Evolutionary conservation across 2,113 vertebrate species (phyloP).

Genomic region (Microtus montanus): DNA sequence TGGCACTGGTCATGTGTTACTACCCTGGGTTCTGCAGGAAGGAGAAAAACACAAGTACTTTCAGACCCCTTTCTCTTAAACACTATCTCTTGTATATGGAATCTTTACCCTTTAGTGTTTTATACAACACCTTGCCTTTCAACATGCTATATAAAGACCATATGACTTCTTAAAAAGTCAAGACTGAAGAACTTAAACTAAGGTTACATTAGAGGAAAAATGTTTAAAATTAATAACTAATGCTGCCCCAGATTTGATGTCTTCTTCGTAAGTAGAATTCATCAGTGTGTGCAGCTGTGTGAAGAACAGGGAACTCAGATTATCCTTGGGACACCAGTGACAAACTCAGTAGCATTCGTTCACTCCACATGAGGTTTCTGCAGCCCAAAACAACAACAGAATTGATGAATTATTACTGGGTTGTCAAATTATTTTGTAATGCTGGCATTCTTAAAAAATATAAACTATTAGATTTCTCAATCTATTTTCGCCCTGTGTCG

Average conservation of each 20-base stretch:
- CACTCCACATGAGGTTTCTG: conserved; percentile 13
- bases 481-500: not conserved
- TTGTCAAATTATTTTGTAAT: not conserved
- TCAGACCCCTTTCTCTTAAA: not conserved
- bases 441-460: not conserved
- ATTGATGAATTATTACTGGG: not conserved
- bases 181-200: conserved; percentile 16
- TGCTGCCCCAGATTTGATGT: not conserved
- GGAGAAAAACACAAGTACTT: not conserved
- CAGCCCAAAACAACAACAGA: not conserved
- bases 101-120: conserved; percentile 21
- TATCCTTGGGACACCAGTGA: not conserved
- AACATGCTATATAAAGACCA: not conserved
- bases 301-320: not conserved
- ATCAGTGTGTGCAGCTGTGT: not conserved
- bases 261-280: not conserved
- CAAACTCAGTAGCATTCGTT: not conserved
- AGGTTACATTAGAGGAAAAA: not conserved
- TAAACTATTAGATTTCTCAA: not conserved
- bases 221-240: not conserved
- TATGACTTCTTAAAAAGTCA: not conserved
- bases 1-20: not conserved
- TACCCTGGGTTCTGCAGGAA: not conserved
- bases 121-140: not conserved
- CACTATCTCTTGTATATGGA: not conserved